A percentile compares a stretch with the other conserved stretches of the same genome.
phyloP scores from a whole-genome alignment of 2,113 vertebrate genomes.

The Dromas ardeola region DNA sequence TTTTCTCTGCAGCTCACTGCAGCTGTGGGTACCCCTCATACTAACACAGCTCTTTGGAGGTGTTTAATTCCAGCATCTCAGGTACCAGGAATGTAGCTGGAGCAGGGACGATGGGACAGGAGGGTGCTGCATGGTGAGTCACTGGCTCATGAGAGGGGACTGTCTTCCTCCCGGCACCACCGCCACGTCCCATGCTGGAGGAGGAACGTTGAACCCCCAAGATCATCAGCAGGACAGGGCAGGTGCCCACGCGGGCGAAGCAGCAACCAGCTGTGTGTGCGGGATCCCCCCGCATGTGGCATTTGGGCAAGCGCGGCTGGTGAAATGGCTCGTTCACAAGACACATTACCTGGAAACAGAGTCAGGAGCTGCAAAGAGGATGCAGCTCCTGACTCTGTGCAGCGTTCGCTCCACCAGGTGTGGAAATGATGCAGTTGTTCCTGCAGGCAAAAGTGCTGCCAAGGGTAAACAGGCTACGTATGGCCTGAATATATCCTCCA shows the following conservation, averaged over 20 bases:
- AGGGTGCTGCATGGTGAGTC: neutral
- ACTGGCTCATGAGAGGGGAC: neutral
- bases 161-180: neutral
- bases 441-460: neutral
- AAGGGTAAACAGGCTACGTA: rapidly evolving
- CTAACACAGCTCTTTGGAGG: neutral
- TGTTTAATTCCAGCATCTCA: neutral
- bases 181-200: rapidly evolving
- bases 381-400: neutral
- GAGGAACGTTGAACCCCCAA: neutral
- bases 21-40: neutral
- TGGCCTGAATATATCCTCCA: neutral
- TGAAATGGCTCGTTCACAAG: neutral
- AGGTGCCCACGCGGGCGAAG: neutral
- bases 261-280: neutral
- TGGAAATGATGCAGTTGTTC: neutral
- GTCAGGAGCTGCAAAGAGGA: neutral
- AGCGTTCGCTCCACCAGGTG: rapidly evolving
- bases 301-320: neutral
- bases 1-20: neutral
- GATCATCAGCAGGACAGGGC: neutral
- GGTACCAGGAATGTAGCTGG: neutral
- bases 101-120: neutral
- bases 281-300: neutral
- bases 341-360: neutral